Conservation (phyloP, 2,113 vertebrate genomes). For the Amphilophus citrinellus region DNA sequence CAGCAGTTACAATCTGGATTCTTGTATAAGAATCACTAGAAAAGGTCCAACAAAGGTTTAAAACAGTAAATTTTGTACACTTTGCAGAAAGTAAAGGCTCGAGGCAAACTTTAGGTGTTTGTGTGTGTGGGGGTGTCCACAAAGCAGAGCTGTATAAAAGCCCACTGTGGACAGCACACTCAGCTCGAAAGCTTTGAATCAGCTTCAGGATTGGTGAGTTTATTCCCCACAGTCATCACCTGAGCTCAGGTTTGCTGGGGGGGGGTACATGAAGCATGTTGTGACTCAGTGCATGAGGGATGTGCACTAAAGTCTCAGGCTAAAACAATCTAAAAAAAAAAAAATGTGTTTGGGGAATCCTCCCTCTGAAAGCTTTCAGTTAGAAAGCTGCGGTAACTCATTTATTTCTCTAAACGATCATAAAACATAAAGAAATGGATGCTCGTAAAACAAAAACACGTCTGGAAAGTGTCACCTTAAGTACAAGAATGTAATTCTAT, state of each 20-base stretch:
- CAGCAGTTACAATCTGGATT: not conserved
- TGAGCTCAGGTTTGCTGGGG: constrained; percentile 45
- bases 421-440: not conserved
- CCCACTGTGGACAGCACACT: constrained; percentile 27
- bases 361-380: not conserved
- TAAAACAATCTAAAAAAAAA: constrained; percentile 3
- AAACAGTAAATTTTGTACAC: not conserved
- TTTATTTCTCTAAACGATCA: not conserved
- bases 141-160: constrained; percentile 15
- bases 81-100: not conserved
- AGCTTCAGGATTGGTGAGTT: constrained; percentile 2
- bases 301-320: not conserved
- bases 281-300: constrained; percentile 43
- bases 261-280: constrained; percentile 21
- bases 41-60: not conserved
- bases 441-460: too few relatives aligned
- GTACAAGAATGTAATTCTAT: not conserved
- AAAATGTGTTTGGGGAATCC: not conserved
- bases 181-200: constrained; percentile 34
- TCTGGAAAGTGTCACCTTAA: too few relatives aligned
- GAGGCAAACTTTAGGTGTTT: not conserved
- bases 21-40: not conserved
- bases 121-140: constrained; percentile 22
- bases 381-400: not conserved
- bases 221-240: constrained; percentile 44